Conservation (phyloP, 2,888 invertebrate genomes). For the Rhaphigaster nebulosa region DNA sequence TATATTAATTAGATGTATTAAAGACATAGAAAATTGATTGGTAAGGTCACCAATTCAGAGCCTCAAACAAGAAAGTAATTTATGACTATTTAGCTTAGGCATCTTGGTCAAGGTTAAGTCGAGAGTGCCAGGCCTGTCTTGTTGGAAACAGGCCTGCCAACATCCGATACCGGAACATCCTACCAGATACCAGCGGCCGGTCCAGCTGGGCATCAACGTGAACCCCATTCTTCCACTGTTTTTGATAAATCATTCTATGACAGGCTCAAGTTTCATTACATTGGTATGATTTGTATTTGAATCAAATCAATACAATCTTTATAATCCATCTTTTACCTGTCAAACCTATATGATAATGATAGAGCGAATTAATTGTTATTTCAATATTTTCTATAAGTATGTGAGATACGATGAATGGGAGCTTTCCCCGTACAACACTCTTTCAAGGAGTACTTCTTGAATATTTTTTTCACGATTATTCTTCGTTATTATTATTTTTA, state of each 20-base stretch:
- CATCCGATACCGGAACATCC: background rate
- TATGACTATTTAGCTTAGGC: background rate
- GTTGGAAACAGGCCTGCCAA: background rate
- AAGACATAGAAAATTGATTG: background rate
- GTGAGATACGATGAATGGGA: no score
- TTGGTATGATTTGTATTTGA: no score
- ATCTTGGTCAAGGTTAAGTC: background rate
- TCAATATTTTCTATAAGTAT: no score
- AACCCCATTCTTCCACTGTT: background rate
- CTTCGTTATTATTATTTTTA: no score
- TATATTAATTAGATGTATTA: background rate
- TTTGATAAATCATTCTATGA: background rate
- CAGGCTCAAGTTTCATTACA: no score
- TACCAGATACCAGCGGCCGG: background rate
- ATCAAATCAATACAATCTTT: no score
- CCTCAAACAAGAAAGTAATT: background rate
- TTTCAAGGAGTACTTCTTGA: no score
- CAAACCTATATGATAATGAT: no score
- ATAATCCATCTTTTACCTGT: no score
- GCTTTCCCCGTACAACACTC: no score
- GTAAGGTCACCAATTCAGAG: background rate
- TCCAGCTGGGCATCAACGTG: background rate
- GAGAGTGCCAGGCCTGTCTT: background rate
- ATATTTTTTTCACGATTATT: no score
- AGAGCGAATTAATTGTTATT: no score